Base-by-base conservation (phyloP, 1,140 invertebrate species). In the Ptiloglossa arizonensis region DNA sequence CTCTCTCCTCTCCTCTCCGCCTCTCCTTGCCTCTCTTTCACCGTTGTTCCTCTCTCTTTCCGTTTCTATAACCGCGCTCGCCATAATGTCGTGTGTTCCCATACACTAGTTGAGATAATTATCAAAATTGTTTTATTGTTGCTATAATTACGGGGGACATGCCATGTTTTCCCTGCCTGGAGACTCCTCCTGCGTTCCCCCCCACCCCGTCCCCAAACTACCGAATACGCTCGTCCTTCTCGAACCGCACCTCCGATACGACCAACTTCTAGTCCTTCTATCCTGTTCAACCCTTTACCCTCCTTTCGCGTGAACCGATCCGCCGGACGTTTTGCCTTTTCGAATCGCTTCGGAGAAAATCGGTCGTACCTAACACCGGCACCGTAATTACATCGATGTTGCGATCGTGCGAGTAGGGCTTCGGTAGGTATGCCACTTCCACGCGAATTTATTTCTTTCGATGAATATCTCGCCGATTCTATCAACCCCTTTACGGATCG, bases 111-210 rank as follows among this genome's bases (percentile, higher is more conserved):
- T 89, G 88, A 91, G 90, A 91, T 92, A 92, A 92, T 92, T 92
- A 91, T 91, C 90, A 91, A 92, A 92, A 91, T 92, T 92, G 91
- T 92, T 91, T 92, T 91, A 92, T 92, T 92, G 91, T 92, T 91
- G 89, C 83, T 92, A 91, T 92, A 92, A 92, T 92, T 92, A 91
- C 90, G 88, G 83, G 87, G 90, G 89, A 92, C 91, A 92, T 88
- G 89, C 88, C 75, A 89, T 89, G 79, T 82, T 69, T 71, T 72
- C 71, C 57, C 77, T 68, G 52, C 60, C 27, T 48, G 38, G 22
- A 8, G 15, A 13, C 70, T 24, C 50, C 35, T 22, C 32, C 38
- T 60, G 27, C 50, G 22, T 41, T 66, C 63, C 54, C n/a, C n/a
- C n/a, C n/a, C n/a, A n/a, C n/a, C n/a, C n/a, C n/a, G n/a, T n/a